phyloP scores from a whole-genome alignment of 2,797 vertebrate genomes.

The Muscicapa comitata region DNA sequence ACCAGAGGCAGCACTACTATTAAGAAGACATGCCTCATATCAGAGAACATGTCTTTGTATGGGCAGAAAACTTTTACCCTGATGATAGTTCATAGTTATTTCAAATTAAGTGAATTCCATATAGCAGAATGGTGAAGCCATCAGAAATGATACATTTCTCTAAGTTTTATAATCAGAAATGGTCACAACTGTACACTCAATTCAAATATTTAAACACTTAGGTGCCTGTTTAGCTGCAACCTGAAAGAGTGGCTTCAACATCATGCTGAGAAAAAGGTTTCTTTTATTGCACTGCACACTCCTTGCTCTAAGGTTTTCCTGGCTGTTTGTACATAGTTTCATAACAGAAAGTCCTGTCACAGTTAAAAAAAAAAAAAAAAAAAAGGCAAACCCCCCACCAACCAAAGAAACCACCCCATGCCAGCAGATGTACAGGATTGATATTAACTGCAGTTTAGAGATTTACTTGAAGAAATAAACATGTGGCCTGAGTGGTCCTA shows the following conservation, averaged over 20 bases:
- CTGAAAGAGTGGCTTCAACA: background rate
- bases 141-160: background rate
- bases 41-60: fast-evolving
- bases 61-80: background rate
- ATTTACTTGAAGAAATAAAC: background rate
- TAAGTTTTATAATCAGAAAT: background rate
- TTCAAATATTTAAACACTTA: background rate
- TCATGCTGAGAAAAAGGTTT: background rate
- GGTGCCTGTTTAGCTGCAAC: background rate
- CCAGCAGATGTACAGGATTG: background rate
- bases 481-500: background rate
- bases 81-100: background rate
- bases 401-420: background rate
- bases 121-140: background rate
- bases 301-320: background rate
- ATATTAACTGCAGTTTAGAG: background rate
- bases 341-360: background rate
- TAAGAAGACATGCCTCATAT: background rate
- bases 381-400: fast-evolving
- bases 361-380: background rate
- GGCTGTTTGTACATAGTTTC: background rate
- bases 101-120: background rate
- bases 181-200: background rate
- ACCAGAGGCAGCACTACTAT: background rate
- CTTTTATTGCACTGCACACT: background rate